These are phyloP conservation scores for Macaria liturata DNA, from an alignment of 2,888 invertebrate genomes.

Conservation along the genomic window DNA sequence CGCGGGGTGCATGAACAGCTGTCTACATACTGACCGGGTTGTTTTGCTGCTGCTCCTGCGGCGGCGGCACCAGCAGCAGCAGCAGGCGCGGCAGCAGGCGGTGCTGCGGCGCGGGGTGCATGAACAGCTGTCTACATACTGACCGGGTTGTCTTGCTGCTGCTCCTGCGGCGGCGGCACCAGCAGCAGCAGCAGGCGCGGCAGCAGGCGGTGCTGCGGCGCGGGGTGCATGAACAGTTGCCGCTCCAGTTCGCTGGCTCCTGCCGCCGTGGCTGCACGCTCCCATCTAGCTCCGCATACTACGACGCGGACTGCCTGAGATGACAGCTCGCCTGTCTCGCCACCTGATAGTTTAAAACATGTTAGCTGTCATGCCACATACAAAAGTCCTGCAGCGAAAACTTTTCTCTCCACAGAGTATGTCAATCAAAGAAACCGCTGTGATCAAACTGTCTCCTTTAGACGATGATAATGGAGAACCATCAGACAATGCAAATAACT, in stretches of 20 bases:
- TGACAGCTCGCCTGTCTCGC: slow-evolving; percentile 47
- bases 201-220: slow-evolving; percentile 75
- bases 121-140: slow-evolving; percentile 57
- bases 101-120: slow-evolving; percentile 70
- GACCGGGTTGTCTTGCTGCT: slow-evolving; percentile 26
- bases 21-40: slow-evolving; percentile 35
- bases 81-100: slow-evolving; percentile 75
- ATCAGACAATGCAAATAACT: too few species aligned
- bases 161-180: slow-evolving; percentile 39
- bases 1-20: slow-evolving; percentile 68
- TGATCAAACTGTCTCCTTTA: too few species aligned
- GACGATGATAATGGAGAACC: too few species aligned
- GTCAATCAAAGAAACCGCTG: too few species aligned
- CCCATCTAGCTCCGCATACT: slow-evolving; percentile 70
- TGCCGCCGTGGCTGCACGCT: slow-evolving; percentile 54
- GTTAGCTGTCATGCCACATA: too few species aligned
- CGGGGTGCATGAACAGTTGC: slow-evolving; percentile 66
- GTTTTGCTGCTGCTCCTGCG: slow-evolving; percentile 17
- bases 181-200: slow-evolving; percentile 74
- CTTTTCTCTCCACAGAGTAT: too few species aligned
- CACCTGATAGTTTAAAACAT: too few species aligned
- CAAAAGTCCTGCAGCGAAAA: too few species aligned
- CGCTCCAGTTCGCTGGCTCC: slow-evolving; percentile 69
- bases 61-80: slow-evolving; percentile 60
- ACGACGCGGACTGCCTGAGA: slow-evolving; percentile 67